Evolutionary conservation across 2,888 invertebrate genomes (phyloP), one percentile per base, ranked within the genome.

Genomic region (Arenicola marina): DNA sequence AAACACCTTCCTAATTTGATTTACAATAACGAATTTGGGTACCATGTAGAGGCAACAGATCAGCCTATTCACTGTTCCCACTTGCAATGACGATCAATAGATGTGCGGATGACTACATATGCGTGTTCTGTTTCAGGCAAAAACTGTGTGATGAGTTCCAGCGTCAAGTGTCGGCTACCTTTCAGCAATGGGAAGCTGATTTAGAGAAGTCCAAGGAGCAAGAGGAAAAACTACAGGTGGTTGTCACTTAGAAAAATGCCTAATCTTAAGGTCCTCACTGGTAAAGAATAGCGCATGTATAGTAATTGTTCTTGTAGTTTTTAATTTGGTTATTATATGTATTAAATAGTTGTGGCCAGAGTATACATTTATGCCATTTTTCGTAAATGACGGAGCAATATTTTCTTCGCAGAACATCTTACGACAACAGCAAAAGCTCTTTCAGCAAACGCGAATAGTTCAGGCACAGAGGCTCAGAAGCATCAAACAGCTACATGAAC

Each of bases 191-290:
- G 81, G 79, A 80, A 51, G 65, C 75, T 29, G 81, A 81, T 59
- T 64, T 81, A 34, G 77, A 86, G 81, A 77, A 87, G 83, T 77
- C 77, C 75, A 69, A 86, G 69, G 89, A 90, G 71, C 88, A 89
- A 81, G 96, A 97, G 84, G 92, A 92, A 80, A 90, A 91, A 64
- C 86, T 95, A 62, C 89, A 96, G 78, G 88, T 92, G 0, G 89
- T 92, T 0, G 94, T 31, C 29, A 21, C 11, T 56, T n/a, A n/a
- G n/a, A n/a, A n/a, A n/a, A n/a, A n/a, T n/a, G n/a, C n/a, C n/a
- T n/a, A n/a, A n/a, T n/a, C n/a, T n/a, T n/a, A n/a, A n/a, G n/a
- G n/a, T n/a, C n/a, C n/a, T n/a, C n/a, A n/a, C n/a, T n/a, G n/a
- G n/a, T n/a, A n/a, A n/a, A n/a, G n/a, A n/a, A n/a, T n/a, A n/a